These are phyloP conservation scores for Hypocryptadius cinnamomeus DNA, from an alignment of 2,113 vertebrate genomes.

Conservation along the genomic window DNA sequence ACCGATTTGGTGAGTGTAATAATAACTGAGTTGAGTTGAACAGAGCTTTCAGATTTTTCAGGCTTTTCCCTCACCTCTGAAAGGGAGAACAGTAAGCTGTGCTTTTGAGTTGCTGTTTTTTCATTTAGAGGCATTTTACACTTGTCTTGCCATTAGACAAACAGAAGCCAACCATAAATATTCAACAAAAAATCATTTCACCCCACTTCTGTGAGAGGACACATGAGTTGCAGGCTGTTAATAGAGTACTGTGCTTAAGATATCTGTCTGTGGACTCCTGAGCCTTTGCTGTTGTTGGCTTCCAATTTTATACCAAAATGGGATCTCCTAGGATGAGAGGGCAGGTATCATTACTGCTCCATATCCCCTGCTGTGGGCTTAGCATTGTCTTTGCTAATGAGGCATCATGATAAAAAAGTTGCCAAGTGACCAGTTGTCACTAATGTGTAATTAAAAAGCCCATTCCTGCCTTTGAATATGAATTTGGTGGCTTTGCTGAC, in stretches of 20 bases:
- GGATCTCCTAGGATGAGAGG: not conserved
- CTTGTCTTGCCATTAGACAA: not conserved
- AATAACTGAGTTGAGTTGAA: not conserved
- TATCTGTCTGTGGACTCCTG: not conserved
- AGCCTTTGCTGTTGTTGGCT: not conserved
- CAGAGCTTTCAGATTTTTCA: not conserved
- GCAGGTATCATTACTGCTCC: not conserved
- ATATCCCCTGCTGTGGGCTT: not conserved
- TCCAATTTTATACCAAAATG: not conserved
- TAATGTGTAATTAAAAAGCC: not conserved
- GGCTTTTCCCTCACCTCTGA: not conserved
- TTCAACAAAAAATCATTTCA: not conserved
- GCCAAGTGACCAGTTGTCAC: slow-evolving; percentile 20
- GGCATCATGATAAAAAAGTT: not conserved
- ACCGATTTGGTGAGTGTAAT: not conserved
- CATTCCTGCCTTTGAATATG: not conserved
- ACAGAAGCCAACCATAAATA: not conserved
- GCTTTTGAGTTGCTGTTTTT: not conserved
- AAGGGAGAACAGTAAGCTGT: not conserved
- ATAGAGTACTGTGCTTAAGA: not conserved
- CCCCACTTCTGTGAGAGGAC: not conserved
- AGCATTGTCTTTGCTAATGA: not conserved
- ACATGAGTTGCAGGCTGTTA: not conserved
- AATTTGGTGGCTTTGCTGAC: not conserved
- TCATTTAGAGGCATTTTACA: not conserved